Base-by-base conservation (phyloP, 2,113 vertebrate species). In the Cromileptes altivelis region DNA sequence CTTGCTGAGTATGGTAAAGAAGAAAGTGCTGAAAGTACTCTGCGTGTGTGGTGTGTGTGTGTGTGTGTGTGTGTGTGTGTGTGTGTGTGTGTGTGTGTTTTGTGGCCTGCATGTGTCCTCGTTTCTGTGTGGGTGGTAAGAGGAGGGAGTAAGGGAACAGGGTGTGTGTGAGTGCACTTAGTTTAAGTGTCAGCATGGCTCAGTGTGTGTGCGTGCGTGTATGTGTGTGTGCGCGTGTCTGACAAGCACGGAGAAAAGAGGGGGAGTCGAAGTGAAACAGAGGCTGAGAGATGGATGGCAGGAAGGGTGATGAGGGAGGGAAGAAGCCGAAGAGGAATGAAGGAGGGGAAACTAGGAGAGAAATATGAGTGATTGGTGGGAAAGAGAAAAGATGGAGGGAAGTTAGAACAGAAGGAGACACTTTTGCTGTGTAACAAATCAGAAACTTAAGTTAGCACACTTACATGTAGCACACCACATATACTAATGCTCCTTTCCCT, bases 1-100 rank as follows among this genome's bases (percentile, higher is more conserved):
- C 89, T 90, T 89, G 90, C 93, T 92, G 90, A 92, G 89, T 91
- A 90, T 91, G 91, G 81, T 91, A 86, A 93, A 92, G 88, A 91
- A 87, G 86, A 89, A 91, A 93, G 91, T 92, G 91, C 93, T 93
- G 87, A 93, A 90, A 92, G 88, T 89, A 85, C 67, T 69, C 45
- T 65, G 70, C 86, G 76, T 88, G 78, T 68, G 75, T 73, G 65
- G 68, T 73, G 75, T 83, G 81, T 77, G 83, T 82, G 83, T 82
- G 60, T 78, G 71, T 76, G 84, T 78, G 68, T 23, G 65, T 79
- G 68, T 83, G 86, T 65, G 62, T 56, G 67, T 65, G 61, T 77
- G 49, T 23, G 57, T 69, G 70, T 62, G 71, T 88, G 73, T 90
- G 71, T 86, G 80, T 78, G 68, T 86, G 79, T 82, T 81, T 85